A percentile compares a stretch with the other conserved stretches of the same genome.
Conservation (phyloP, 2,888 invertebrate species). For the Magallana nippona region DNA sequence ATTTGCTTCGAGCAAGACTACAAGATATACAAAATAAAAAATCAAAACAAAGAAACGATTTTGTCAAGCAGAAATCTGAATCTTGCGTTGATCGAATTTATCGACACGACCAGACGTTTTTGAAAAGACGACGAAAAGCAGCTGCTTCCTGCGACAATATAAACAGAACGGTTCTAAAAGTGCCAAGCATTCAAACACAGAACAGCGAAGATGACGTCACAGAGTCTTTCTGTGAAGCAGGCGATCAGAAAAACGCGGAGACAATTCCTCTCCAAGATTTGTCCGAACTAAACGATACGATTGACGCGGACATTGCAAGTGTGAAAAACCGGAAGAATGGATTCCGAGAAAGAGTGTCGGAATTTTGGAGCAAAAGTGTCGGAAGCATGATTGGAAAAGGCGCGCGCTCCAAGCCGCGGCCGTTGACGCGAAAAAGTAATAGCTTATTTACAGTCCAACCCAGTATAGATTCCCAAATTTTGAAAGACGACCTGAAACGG, state of each 20-base stretch:
- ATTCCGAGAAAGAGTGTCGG: constrained; percentile 26
- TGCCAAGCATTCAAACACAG: constrained; percentile 53
- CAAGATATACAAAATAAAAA: constrained; percentile 37
- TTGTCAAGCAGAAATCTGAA: constrained; percentile 38
- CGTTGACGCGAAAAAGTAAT: constrained; percentile 58
- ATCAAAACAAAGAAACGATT: constrained; percentile 31
- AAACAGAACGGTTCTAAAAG: constrained; percentile 26
- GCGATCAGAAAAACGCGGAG: constrained; percentile 55
- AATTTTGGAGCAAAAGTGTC: constrained; percentile 56
- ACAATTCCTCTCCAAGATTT: constrained; percentile 40
- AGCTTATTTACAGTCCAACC: constrained; percentile 64
- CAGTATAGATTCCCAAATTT: constrained; percentile 50
- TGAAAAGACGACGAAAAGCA: constrained; percentile 40
- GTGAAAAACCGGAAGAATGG: constrained; percentile 38
- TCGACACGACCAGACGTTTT: constrained; percentile 39
- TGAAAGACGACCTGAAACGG: constrained; percentile 24
- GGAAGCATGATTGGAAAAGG: constrained; percentile 53
- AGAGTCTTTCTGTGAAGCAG: constrained; percentile 45
- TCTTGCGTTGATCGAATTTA: constrained; percentile 38
- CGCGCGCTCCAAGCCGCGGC: constrained; percentile 35
- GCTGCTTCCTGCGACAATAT: constrained; percentile 41
- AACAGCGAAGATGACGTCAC: constrained; percentile 45
- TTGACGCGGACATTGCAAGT: constrained; percentile 1
- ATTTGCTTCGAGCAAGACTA: constrained; percentile 32
- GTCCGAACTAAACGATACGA: not conserved